These are phyloP conservation scores for Tetragonula carbonaria DNA, from an alignment of 2,888 invertebrate genomes.

Conservation along the genomic window DNA sequence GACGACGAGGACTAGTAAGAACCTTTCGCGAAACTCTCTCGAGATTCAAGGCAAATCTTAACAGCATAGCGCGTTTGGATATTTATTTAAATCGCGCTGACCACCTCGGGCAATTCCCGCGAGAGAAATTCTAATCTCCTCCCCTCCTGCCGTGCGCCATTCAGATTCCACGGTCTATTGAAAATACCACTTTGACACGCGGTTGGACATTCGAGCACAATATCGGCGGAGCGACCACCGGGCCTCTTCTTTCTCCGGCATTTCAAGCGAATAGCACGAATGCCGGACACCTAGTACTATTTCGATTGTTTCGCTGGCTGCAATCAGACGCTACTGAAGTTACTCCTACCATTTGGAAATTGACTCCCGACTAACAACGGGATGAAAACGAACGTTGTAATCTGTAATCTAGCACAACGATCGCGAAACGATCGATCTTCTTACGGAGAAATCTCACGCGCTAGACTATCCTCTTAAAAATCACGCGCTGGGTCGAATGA, in stretches of 20 bases:
- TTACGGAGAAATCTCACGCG: background rate
- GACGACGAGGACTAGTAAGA: background rate
- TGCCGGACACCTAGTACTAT: conserved; percentile 29
- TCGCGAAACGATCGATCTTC: background rate
- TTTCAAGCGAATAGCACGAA: conserved; percentile 59
- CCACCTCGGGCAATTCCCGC: background rate
- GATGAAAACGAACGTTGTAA: background rate
- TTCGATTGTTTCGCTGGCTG: conserved; percentile 7
- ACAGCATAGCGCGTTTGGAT: no score
- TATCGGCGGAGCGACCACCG: conserved; percentile 39
- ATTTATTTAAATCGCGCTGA: background rate
- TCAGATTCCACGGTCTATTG: conserved; percentile 78
- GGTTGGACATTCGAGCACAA: conserved; percentile 51
- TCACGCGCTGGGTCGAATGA: no score
- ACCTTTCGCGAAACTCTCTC: background rate
- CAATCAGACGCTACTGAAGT: background rate
- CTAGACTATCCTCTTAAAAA: background rate
- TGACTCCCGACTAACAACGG: background rate
- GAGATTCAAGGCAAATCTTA: no score
- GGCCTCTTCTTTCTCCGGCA: conserved; percentile 44
- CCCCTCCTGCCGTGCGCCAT: conserved; percentile 16
- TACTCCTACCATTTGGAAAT: background rate
- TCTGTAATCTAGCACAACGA: background rate
- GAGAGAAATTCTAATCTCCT: background rate
- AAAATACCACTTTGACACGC: conserved; percentile 82